Conservation (phyloP, 2,113 vertebrate species). For the Potamarius usumacintae region DNA sequence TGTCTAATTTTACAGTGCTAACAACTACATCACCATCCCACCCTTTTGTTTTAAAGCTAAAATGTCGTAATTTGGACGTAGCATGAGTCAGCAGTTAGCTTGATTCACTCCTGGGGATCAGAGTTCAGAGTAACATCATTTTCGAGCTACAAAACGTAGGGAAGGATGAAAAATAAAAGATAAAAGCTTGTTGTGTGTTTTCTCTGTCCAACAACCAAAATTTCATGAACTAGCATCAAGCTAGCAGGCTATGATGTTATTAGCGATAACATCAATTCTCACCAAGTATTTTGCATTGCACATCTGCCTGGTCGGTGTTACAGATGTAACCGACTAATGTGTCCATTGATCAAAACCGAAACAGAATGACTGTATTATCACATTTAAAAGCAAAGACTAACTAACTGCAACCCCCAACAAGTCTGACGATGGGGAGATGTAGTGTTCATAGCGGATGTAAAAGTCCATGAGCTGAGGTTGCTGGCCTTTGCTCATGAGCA, state of each 20-base stretch:
- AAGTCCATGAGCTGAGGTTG: too few species aligned
- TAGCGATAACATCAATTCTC: not conserved
- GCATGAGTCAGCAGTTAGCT: not conserved
- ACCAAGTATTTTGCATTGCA: not conserved
- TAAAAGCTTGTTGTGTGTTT: not conserved
- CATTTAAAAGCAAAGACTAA: not conserved
- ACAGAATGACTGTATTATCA: not conserved
- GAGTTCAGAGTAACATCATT: not conserved
- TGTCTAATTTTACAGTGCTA: too few species aligned
- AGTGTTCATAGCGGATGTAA: too few species aligned
- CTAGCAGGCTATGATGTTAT: not conserved
- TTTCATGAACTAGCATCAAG: not conserved
- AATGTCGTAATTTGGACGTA: too few species aligned
- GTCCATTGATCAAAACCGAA: not conserved
- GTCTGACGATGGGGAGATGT: too few species aligned
- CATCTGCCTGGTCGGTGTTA: too few species aligned
- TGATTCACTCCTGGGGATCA: not conserved
- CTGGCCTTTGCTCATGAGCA: too few species aligned
- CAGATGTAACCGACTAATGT: too few species aligned
- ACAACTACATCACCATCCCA: too few species aligned
- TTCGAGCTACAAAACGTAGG: not conserved
- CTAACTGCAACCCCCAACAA: too few species aligned
- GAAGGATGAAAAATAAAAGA: not conserved
- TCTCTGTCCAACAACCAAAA: not conserved
- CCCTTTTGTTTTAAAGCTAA: too few species aligned